Evolutionary conservation across 1,140 invertebrate species (phyloP).

Genomic region (Nephila pilipes): DNA sequence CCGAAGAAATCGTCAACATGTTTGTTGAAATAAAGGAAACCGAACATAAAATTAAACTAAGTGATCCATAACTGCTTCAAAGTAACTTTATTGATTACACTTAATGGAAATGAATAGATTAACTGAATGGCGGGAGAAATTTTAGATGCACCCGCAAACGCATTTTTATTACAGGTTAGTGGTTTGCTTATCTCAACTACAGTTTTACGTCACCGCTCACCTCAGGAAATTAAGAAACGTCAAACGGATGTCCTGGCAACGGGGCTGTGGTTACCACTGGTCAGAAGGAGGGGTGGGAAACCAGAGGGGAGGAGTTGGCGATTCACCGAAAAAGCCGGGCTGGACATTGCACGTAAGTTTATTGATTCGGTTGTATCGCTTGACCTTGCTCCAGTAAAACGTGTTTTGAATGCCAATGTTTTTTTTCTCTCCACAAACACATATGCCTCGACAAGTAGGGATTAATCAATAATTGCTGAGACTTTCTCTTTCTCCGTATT

Average conservation of each 20-base stretch:
- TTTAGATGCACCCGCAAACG: background rate
- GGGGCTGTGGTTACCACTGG: constrained; percentile 40
- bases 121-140: background rate
- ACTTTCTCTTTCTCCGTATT: background rate
- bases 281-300: background rate
- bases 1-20: background rate
- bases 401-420: constrained; percentile 47
- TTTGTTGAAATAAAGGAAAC: background rate
- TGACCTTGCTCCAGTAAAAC: constrained; percentile 71
- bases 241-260: constrained; percentile 58
- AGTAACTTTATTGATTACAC: background rate
- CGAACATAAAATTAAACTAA: background rate
- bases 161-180: background rate
- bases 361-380: constrained; percentile 51
- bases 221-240: constrained; percentile 60
- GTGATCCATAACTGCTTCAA: background rate
- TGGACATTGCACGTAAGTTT: constrained; percentile 59
- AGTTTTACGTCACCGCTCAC: constrained; percentile 42
- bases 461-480: background rate
- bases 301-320: background rate
- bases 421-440: background rate
- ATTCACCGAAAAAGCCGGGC: background rate
- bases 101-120: background rate
- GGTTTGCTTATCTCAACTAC: background rate
- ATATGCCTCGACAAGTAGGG: background rate